These are phyloP conservation scores for Desmodus rotundus DNA, from an alignment of 2,113 vertebrate species.

Conservation along the genomic window DNA sequence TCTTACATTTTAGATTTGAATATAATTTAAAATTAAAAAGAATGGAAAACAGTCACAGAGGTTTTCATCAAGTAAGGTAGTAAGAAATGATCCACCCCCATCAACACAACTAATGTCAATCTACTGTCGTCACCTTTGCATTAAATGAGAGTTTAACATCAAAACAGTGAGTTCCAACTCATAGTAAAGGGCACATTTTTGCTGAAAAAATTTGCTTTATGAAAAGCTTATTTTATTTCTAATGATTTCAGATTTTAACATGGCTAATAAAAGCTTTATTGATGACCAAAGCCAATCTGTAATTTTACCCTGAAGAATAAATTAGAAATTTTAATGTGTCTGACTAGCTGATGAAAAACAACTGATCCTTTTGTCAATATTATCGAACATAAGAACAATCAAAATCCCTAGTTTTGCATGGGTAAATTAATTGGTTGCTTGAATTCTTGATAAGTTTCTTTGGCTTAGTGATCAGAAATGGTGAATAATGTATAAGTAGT, in stretches of 20 bases:
- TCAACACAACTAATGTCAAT: not conserved
- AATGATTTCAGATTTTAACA: not conserved
- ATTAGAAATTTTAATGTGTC: not conserved
- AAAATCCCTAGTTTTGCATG: not conserved
- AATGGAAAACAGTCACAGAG: not conserved
- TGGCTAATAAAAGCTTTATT: not conserved
- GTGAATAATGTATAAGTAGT: not conserved
- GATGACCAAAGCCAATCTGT: not conserved
- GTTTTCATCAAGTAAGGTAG: not conserved
- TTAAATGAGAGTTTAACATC: not conserved
- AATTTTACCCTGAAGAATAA: not conserved
- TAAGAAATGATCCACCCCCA: not conserved
- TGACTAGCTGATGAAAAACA: not conserved
- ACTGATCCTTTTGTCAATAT: not conserved
- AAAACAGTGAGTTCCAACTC: not conserved
- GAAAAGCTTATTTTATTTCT: not conserved
- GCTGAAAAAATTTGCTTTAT: not conserved
- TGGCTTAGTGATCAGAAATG: not conserved
- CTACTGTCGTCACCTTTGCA: not conserved
- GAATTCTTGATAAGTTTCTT: not conserved
- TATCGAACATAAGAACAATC: not conserved
- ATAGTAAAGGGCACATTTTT: not conserved
- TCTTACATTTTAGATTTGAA: not conserved
- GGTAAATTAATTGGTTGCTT: not conserved
- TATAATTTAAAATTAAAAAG: not conserved